Base-by-base conservation (phyloP, 2,113 vertebrate species). In the Corydoras sp. region DNA sequence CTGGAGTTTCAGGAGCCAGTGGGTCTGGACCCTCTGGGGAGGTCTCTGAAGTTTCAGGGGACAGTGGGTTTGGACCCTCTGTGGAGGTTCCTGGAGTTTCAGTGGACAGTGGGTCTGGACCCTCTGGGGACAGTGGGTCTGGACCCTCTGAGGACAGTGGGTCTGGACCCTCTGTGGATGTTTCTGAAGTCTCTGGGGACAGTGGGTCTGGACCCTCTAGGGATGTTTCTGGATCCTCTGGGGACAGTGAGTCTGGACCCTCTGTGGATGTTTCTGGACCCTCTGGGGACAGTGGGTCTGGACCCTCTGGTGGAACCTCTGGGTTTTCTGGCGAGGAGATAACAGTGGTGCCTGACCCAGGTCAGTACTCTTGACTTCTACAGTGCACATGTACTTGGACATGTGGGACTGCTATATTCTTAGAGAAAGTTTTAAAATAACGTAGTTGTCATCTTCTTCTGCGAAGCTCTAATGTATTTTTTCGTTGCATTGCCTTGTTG, bases 341-440 rank as follows among this genome's bases (percentile, higher is more conserved):
- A 82, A 86, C 76, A 68, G 69, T 87, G 51, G 12, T 87, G 71
- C 76, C 84, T 81, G 62, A 49, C 55, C 84, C 76, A 90, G 89
- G 89, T 90, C 81, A 88, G 89, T 89, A 86, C 55, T 67, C 63
- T 75, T 62, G 65, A 24, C 18, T 24, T 65, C 30, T 51, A 24
- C 31, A 62, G 31, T 68, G 63, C 14, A 32, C 51, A 51, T 51
- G 7, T 9, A 51, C 11, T 11, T 11, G 7, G 11, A 11, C 49
- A 51, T 51, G 7, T 1, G 49, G 55, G 62, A 62, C 31, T 59
- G 10, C 18, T 5, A 51, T 24, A 71, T 69, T 69, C 18, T 24
- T 24, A 24, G 18, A 24, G 18, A 24, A 24, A 24, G 18, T 24
- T 24, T 24, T 24, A 24, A 24, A 71, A 58, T 6, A 35, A 62